Conservation (phyloP, 2,113 vertebrate genomes). For the Larimichthys polyactis region DNA sequence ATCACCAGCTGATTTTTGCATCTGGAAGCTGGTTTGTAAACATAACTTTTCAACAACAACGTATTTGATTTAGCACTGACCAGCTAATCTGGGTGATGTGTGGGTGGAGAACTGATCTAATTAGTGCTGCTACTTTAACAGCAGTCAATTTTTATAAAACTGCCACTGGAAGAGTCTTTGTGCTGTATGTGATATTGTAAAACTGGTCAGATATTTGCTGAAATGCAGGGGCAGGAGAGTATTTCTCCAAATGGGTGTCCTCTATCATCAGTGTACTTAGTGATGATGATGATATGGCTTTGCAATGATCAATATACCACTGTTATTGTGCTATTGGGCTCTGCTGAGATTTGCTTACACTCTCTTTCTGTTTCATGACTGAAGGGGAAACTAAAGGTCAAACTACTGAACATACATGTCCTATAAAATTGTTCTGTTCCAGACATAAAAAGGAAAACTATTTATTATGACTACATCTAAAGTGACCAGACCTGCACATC, state of each 20-base stretch:
- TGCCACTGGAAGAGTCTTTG: not conserved
- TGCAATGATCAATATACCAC: not conserved
- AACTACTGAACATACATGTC: not conserved
- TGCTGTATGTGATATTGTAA: not conserved
- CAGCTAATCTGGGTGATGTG: not conserved
- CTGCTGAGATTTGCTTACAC: not conserved
- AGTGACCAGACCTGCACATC: conserved; percentile 1
- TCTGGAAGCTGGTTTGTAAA: not conserved
- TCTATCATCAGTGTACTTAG: not conserved
- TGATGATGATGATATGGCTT: not conserved
- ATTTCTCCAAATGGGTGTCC: not conserved
- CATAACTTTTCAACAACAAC: too few relatives aligned
- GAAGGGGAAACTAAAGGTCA: conserved; percentile 16
- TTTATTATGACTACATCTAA: not conserved
- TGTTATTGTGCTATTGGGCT: not conserved
- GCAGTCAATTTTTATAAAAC: not conserved
- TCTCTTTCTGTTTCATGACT: not conserved
- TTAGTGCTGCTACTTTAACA: not conserved
- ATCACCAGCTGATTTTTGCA: not conserved
- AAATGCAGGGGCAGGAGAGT: too few relatives aligned
- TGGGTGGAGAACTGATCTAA: not conserved
- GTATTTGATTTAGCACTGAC: too few relatives aligned
- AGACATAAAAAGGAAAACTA: not conserved
- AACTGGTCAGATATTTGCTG: not conserved
- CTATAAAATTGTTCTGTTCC: conserved; percentile 1